Evolutionary conservation across 2,888 invertebrate genomes (phyloP).

Genomic region (Dromius quadrimaculatus): DNA sequence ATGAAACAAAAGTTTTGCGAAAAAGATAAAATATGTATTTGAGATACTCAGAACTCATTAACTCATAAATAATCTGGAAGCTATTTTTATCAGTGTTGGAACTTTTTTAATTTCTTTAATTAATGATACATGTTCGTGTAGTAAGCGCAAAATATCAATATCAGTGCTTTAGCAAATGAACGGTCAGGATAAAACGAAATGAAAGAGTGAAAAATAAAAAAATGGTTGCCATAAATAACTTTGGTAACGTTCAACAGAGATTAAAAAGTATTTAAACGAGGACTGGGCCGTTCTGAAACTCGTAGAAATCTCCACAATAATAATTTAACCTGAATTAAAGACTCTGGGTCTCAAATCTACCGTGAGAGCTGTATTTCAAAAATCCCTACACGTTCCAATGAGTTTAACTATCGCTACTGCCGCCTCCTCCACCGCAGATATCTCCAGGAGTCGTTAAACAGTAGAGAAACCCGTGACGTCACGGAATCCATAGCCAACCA

Average conservation of each 20-base stretch:
- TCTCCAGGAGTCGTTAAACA: conserved; percentile 51
- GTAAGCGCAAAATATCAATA: conserved; percentile 22
- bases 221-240: conserved; percentile 51
- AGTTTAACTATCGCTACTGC: conserved; percentile 53
- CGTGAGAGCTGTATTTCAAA: conserved; percentile 58
- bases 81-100: too few species aligned
- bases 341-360: conserved; percentile 57
- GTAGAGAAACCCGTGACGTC: conserved; percentile 21
- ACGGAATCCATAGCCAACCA: conserved; percentile 13
- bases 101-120: too few species aligned
- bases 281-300: conserved; percentile 37
- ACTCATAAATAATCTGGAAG: too few species aligned
- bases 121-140: conserved; percentile 1
- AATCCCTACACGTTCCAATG: conserved; percentile 58
- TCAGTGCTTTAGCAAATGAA: conserved; percentile 20
- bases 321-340: conserved; percentile 52
- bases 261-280: conserved; percentile 51
- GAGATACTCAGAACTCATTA: too few species aligned
- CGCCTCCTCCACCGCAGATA: conserved; percentile 1
- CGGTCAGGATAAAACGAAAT: conserved; percentile 46
- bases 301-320: conserved; percentile 52
- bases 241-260: conserved; percentile 50
- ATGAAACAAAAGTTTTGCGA: too few species aligned
- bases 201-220: conserved; percentile 47
- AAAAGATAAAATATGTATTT: too few species aligned